Percentiles rank a stretch among this genome's conserved stretches.
Evolutionary conservation across 2,888 invertebrate genomes (phyloP).

Genomic region (Embidobia sp.): DNA sequence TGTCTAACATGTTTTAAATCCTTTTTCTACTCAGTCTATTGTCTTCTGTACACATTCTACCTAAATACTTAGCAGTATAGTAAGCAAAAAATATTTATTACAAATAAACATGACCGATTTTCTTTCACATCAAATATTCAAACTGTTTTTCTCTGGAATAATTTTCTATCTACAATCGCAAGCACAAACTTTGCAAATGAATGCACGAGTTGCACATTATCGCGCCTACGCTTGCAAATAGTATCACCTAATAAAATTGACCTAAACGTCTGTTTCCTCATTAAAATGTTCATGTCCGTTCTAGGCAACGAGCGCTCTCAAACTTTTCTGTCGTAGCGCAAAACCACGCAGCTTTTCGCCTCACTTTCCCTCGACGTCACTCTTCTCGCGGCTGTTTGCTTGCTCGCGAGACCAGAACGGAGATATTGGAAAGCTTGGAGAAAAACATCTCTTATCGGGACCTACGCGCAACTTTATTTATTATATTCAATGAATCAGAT

Average conservation of each 20-base stretch:
- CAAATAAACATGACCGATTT: no score
- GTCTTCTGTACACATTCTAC: no score
- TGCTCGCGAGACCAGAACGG: conserved; percentile 45
- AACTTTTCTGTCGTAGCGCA: conserved; percentile 72
- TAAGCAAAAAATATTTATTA: no score
- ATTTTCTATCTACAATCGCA: no score
- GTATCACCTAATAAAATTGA: conserved; percentile 65
- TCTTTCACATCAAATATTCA: no score
- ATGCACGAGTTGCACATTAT: conserved; percentile 55
- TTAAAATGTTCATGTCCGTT: conserved; percentile 77
- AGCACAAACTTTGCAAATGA: conserved; percentile 50
- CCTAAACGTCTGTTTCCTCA: conserved; percentile 79
- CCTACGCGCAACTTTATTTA: conserved; percentile 33
- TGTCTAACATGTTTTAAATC: no score
- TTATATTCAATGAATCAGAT: conserved; percentile 58
- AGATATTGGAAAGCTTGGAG: conserved; percentile 26
- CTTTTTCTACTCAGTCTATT: no score
- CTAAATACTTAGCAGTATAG: no score
- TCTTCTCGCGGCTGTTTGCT: conserved; percentile 28
- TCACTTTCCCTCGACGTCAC: conserved; percentile 1
- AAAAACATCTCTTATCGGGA: conserved; percentile 37
- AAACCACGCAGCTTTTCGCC: conserved; percentile 37
- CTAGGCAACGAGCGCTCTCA: conserved; percentile 72
- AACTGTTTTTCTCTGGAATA: no score
- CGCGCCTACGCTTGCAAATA: conserved; percentile 54